Conservation (phyloP, 2,797 vertebrate genomes). For the Hylomyscus alleni region DNA sequence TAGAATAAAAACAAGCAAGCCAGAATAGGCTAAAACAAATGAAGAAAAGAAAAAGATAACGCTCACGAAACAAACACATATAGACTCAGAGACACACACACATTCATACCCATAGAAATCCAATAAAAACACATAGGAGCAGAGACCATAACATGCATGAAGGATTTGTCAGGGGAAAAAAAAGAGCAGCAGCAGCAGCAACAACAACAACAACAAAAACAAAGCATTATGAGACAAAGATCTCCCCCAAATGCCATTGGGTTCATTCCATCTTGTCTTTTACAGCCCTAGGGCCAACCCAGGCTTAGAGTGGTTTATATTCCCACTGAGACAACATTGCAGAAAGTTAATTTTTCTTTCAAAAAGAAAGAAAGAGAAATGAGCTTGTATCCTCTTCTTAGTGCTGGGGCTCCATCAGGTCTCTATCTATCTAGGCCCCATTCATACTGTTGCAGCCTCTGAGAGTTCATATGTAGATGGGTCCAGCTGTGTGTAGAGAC, state of each 20-base stretch:
- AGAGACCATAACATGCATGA: not conserved
- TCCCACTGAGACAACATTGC: not conserved
- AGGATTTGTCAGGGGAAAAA: not conserved
- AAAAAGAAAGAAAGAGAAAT: not conserved
- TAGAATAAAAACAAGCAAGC: not conserved
- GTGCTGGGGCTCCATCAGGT: not conserved
- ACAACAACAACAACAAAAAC: not conserved
- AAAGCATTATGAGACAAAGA: not conserved
- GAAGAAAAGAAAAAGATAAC: not conserved
- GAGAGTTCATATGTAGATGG: not conserved
- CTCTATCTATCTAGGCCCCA: not conserved
- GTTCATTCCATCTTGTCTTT: not conserved
- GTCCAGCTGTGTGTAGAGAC: not conserved
- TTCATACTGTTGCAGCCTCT: not conserved
- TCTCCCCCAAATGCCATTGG: not conserved
- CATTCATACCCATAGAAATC: not conserved
- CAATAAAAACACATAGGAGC: not conserved
- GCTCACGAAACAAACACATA: not conserved
- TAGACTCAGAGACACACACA: not conserved
- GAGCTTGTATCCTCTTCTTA: not conserved
- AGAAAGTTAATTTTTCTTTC: not conserved
- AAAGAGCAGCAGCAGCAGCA: not conserved
- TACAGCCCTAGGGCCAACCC: not conserved
- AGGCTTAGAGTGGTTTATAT: not conserved
- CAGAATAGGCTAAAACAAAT: not conserved